Percentiles rank a stretch among this genome's conserved stretches.
These are phyloP conservation scores for Paramormyrops kingsleyae DNA, from an alignment of 2,113 vertebrate genomes.

Conservation along the genomic window DNA sequence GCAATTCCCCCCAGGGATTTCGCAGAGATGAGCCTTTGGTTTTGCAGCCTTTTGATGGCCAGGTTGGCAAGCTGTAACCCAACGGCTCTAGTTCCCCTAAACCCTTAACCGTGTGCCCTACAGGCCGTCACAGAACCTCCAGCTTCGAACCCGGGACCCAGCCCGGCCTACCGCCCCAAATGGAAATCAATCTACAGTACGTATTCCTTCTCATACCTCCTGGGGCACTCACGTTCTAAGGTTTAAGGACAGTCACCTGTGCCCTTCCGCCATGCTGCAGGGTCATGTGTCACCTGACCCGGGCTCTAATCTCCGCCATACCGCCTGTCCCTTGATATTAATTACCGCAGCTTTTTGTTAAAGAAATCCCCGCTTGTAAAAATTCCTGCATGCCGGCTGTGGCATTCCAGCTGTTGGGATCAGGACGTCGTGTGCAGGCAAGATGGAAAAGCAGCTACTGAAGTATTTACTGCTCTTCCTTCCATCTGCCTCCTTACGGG, in stretches of 20 bases:
- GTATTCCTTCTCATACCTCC: neutral
- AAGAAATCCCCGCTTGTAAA: conserved; percentile 5
- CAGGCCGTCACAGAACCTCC: neutral
- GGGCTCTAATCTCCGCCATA: neutral
- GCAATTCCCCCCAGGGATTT: neutral
- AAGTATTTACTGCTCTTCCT: neutral
- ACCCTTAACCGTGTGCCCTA: neutral
- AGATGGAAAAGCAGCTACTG: neutral
- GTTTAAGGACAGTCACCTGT: neutral
- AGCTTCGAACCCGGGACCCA: neutral
- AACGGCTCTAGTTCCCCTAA: neutral
- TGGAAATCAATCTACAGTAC: neutral
- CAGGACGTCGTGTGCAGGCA: neutral
- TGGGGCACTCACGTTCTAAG: neutral
- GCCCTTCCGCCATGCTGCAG: neutral
- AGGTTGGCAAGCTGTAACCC: neutral
- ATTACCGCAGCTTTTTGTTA: neutral
- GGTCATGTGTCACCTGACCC: neutral
- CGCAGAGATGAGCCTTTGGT: neutral
- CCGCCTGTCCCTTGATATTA: neutral
- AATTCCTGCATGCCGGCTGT: neutral
- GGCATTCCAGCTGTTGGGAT: neutral
- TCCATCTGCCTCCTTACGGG: neutral
- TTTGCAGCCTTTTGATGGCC: conserved; percentile 7
- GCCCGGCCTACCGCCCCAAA: neutral